These are phyloP conservation scores for Scomberomorus guttatus DNA, from an alignment of 2,797 vertebrate species.

Conservation along the genomic window DNA sequence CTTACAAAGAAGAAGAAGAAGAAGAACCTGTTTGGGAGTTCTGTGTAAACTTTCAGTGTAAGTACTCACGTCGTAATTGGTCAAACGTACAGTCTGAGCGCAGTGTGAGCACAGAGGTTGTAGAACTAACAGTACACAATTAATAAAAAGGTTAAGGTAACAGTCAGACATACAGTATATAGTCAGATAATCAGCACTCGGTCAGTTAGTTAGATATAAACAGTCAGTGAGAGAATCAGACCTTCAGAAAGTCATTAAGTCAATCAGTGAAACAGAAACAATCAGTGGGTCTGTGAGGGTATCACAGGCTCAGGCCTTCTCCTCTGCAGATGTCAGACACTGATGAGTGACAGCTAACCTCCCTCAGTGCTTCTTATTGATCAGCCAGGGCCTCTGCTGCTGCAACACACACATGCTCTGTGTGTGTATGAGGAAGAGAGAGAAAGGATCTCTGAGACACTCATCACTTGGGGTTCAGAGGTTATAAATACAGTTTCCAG, in stretches of 20 bases:
- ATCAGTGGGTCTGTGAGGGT: conserved; percentile 24
- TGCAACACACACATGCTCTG: conserved; percentile 14
- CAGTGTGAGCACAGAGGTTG: no score
- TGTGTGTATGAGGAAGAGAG: neutral
- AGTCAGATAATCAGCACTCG: neutral
- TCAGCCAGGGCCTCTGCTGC: conserved; percentile 57
- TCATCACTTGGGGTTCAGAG: conserved; percentile 40
- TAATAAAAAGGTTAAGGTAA: no score
- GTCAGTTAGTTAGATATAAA: neutral
- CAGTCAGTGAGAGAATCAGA: no score
- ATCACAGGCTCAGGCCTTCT: conserved; percentile 48
- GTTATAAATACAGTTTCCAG: conserved; percentile 26
- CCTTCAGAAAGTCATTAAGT: neutral
- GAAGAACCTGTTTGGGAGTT: no score
- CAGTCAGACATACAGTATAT: no score
- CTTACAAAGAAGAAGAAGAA: no score
- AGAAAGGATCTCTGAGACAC: conserved; percentile 17
- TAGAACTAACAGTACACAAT: no score
- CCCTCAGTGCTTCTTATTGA: conserved; percentile 78
- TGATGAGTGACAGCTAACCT: conserved; percentile 75
- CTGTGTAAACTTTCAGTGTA: no score
- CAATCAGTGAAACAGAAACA: conserved; percentile 1
- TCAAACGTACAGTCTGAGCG: no score
- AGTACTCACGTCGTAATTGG: no score
- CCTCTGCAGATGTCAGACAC: conserved; percentile 65